These are phyloP conservation scores for Himalopsyche phryganea DNA, from an alignment of 1,140 invertebrate species.

Conservation along the genomic window DNA sequence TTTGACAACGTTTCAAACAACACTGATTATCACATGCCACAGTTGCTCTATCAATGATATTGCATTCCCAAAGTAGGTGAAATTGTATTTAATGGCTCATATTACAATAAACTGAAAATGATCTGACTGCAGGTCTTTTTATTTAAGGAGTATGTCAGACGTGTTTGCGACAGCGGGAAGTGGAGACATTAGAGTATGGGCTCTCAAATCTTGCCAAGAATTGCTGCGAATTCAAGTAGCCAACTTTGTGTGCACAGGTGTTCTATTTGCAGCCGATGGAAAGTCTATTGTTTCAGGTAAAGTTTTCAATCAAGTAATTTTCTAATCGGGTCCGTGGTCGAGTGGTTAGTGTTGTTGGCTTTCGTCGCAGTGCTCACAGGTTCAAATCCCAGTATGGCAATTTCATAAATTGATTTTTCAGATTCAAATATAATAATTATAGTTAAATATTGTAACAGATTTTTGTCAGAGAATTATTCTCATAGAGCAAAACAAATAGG, in stretches of 20 bases:
- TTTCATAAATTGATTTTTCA: no score
- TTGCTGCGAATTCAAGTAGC: slow-evolving; percentile 76
- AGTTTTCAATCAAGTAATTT: no score
- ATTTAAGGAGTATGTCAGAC: slow-evolving; percentile 63
- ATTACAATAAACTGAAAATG: no score
- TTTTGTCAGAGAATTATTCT: no score
- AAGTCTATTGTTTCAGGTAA: slow-evolving; percentile 71
- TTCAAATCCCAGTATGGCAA: no score
- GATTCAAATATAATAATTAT: no score
- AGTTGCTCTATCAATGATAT: slow-evolving; percentile 75
- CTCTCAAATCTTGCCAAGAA: slow-evolving; percentile 69
- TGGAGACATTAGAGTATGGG: slow-evolving; percentile 84
- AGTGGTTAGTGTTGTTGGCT: no score
- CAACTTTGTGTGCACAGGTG: slow-evolving; percentile 79
- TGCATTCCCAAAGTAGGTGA: slow-evolving; percentile 74
- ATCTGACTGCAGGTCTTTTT: slow-evolving; percentile 1
- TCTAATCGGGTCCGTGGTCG: no score
- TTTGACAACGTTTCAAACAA: slow-evolving; percentile 63
- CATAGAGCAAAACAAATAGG: no score
- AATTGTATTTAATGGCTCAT: slow-evolving; percentile 1
- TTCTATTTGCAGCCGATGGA: slow-evolving; percentile 76
- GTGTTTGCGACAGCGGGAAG: slow-evolving; percentile 83
- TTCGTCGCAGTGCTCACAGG: no score
- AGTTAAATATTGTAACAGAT: no score
- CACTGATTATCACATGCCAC: slow-evolving; percentile 78